These are phyloP conservation scores for Etheostoma perlongum DNA, from an alignment of 2,797 vertebrate species.

Conservation along the genomic window DNA sequence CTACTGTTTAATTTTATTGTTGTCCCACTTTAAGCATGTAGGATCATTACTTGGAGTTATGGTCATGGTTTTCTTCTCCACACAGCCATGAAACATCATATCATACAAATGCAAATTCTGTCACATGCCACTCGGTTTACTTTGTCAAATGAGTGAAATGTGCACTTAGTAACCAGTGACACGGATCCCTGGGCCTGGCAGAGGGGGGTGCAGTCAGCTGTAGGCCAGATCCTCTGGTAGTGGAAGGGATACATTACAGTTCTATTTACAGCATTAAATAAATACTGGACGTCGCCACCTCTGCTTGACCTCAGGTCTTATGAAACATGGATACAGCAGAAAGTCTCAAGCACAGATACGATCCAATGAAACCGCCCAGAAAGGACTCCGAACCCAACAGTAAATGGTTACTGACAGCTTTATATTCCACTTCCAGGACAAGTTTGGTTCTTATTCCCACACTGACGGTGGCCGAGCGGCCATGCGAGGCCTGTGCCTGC, in stretches of 20 bases:
- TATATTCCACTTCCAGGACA: too few relatives aligned
- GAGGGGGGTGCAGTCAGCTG: slow-evolving; percentile 9
- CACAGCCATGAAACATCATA: not conserved
- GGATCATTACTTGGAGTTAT: not conserved
- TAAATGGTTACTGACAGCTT: too few relatives aligned
- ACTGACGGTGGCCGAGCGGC: too few relatives aligned
- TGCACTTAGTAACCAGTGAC: not conserved
- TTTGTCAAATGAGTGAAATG: not conserved
- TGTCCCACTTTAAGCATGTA: not conserved
- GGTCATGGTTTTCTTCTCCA: not conserved
- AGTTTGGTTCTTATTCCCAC: too few relatives aligned
- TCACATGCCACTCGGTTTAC: not conserved
- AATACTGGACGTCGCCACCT: slow-evolving; percentile 33
- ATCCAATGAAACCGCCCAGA: not conserved
- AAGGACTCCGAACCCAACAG: not conserved
- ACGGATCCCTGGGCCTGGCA: not conserved
- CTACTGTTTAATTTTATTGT: too few relatives aligned
- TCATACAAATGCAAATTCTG: slow-evolving; percentile 6
- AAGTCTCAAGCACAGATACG: not conserved
- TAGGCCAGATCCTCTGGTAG: slow-evolving; percentile 12
- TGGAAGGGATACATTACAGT: slow-evolving; percentile 35
- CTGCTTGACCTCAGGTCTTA: slow-evolving; percentile 40
- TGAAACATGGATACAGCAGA: slow-evolving; percentile 30
- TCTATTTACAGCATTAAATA: slow-evolving; percentile 43
- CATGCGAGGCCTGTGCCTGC: too few relatives aligned